Base-by-base conservation (phyloP, 2,888 invertebrate genomes). In the Orthosia gracilis region DNA sequence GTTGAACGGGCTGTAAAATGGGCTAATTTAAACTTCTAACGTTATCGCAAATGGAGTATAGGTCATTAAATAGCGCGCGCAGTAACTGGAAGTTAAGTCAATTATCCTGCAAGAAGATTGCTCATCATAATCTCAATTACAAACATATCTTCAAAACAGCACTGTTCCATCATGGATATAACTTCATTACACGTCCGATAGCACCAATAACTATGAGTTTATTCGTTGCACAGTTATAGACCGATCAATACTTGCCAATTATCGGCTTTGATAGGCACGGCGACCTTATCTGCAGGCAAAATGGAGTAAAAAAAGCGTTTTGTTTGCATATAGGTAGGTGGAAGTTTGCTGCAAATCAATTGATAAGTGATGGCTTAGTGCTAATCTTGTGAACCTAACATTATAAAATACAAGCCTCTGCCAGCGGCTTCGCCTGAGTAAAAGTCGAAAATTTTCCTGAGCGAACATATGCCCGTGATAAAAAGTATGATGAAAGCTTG, bases 241-340 rank as follows among this genome's bases (percentile, higher is more conserved):
- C 13, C 1, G 75, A 75, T 75, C 75, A 61, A 75, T 75, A 75
- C 59, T 61, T 73, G 52, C 59, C 47, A 75, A 75, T 75, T 75
- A 75, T 54, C 54, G 26, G 31, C 18, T 12, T 3, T 61, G 73
- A 75, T 61, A 59, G 80, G 17, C 12, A 15, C 9, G 47, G 47
- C 59, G 52, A 12, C 40, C 47, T 71, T 31, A 80, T 52, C 54
- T 40, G 59, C 13, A 40, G 12, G 73, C 58, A 47, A 58, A 50
- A n/a, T 47, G 21, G 31, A 69, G 23, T 78, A 47, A 2, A 21
- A 54, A 75, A 47, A 59, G 75, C 49, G 18, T 61, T 73, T 45
- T 11, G n/a, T 79, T 69, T 78, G 49, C 55, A 23, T 47, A 66
- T 15, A 40, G 50, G 31, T 11, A 49, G 50, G 45, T 11, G 52